phyloP scores from a whole-genome alignment of 2,888 invertebrate species.

The Sialis lutaria region DNA sequence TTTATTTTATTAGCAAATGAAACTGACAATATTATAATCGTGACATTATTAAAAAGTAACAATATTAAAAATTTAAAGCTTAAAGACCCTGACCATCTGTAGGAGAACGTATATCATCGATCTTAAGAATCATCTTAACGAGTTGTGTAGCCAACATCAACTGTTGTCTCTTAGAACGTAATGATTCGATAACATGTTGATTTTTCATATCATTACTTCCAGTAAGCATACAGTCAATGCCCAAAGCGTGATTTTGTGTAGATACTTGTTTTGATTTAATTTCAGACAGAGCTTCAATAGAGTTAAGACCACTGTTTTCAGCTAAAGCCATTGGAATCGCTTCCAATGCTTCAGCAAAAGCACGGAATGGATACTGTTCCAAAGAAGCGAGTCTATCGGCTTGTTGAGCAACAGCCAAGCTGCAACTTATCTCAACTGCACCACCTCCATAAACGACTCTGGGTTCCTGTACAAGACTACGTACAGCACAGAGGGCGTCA shows the following conservation, averaged over 20 bases:
- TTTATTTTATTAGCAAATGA: too few species aligned
- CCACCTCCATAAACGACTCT: conserved; percentile 96
- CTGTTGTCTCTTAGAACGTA: conserved; percentile 95
- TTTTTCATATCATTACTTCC: conserved; percentile 80
- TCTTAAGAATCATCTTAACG: conserved; percentile 99
- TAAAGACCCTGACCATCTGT: conserved; percentile 13
- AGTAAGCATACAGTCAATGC: conserved; percentile 85
- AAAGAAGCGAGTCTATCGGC: conserved; percentile 78
- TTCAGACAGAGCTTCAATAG: conserved; percentile 83
- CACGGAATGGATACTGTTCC: conserved; percentile 94
- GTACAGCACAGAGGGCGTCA: conserved; percentile 54
- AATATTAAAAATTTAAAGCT: neutral
- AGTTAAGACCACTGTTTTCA: conserved; percentile 87
- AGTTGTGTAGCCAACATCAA: conserved; percentile 91
- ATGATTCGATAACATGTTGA: conserved; percentile 90
- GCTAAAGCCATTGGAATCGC: conserved; percentile 87
- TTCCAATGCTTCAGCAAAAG: conserved; percentile 92
- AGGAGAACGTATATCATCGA: conserved; percentile 76
- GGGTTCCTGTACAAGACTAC: conserved; percentile 38
- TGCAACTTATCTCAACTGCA: conserved; percentile 88
- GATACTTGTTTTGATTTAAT: conserved; percentile 77
- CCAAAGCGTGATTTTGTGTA: conserved; percentile 71
- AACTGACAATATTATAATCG: too few species aligned
- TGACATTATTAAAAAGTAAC: too few species aligned
- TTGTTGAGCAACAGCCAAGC: conserved; percentile 73